Percentiles rank a stretch among this genome's conserved stretches.
Evolutionary conservation across 1,140 invertebrate genomes (phyloP).

Genomic region (Drepana arcuata): DNA sequence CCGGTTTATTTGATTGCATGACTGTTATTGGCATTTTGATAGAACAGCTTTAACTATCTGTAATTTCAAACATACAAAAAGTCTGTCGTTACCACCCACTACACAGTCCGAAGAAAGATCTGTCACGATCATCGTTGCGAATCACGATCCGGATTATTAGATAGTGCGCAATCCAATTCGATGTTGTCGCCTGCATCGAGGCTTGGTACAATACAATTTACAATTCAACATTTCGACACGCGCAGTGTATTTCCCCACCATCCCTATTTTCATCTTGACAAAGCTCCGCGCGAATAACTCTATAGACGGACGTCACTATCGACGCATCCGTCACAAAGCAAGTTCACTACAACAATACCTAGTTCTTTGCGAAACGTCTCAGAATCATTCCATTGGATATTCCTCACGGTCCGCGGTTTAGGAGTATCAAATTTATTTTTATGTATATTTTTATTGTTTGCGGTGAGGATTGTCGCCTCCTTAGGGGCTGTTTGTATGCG

Average conservation of each 20-base stretch:
- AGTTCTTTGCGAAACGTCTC: constrained; percentile 6
- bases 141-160: constrained; percentile 54
- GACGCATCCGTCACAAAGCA: constrained; percentile 11
- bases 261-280: constrained; percentile 24
- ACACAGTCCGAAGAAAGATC: constrained; percentile 12
- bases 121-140: constrained; percentile 50
- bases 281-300: constrained; percentile 12
- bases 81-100: no score
- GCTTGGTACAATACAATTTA: constrained; percentile 53
- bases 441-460: constrained; percentile 69
- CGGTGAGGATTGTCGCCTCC: constrained; percentile 62
- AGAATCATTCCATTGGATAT: constrained; percentile 35
- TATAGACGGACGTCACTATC: constrained; percentile 17
- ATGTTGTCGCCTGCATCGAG: constrained; percentile 32
- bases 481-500: constrained; percentile 64
- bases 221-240: constrained; percentile 41
- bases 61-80: no score
- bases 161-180: constrained; percentile 59
- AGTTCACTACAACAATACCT: background rate
- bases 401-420: constrained; percentile 38
- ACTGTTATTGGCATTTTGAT: no score
- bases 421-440: constrained; percentile 66
- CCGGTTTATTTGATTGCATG: no score
- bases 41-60: no score
- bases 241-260: constrained; percentile 28